Evolutionary conservation across 2,888 invertebrate genomes (phyloP), one percentile per base, ranked within the genome.

Genomic region (Microplitis manilae): DNA sequence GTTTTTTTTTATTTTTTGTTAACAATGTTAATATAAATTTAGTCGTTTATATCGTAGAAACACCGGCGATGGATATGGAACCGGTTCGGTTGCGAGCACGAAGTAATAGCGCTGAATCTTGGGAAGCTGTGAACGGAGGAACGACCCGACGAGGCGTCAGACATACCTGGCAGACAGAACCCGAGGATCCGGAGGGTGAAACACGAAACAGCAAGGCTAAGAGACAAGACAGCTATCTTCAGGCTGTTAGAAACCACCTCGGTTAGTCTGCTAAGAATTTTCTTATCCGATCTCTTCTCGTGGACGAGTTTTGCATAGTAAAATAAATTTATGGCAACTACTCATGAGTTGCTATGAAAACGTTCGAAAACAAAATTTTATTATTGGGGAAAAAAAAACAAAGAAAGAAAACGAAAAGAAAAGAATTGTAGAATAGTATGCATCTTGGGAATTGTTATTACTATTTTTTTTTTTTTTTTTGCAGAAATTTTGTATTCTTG

Each of bases 31-130:
- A 50, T 50, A 65, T 13, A 30, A 30, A 68, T 73, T 71, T 73
- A 68, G 69, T 73, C 50, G 38, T 65, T 40, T 41, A 9, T 69
- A 74, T 76, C 72, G 40, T 78, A 87, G 88, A 88, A 75, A 81
- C 84, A 72, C 83, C 85, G 68, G 79, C 80, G n/a, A 80, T 84
- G 79, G 89, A 89, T 75, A 83, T 85, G 72, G 91, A 90, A 84
- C 86, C 90, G 74, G 88, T 88, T 59, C 88, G 88, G 75, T 84
- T 91, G 79, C 89, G 92, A 83, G 91, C 90, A 79, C 91, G 92
- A 80, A 92, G 92, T 80, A 92, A 92, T 87, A 92, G 92, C 75
- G 91, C 91, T 61, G 92, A 92, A 86, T 92, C 92, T 76, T 92
- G 92, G 91, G 88, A 90, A 68, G 86, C 90, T 61, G 83, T 85